Percentiles rank a stretch among this genome's conserved stretches.
Evolutionary conservation across 2,888 invertebrate genomes (phyloP).

Genomic region (Cephalotes varians): DNA sequence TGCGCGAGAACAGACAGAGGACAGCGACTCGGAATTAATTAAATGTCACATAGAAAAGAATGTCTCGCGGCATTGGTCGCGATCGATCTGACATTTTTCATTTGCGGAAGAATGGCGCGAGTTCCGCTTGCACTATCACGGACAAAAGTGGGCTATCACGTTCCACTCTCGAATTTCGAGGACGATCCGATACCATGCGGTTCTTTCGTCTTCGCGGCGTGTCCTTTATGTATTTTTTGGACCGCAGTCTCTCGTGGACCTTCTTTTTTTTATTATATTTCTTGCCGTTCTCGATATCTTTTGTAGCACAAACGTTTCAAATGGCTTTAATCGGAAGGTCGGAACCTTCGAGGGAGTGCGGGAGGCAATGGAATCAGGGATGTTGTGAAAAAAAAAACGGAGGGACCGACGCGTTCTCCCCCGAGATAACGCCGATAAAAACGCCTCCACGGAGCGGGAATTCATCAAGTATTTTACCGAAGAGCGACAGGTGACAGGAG

Average conservation of each 20-base stretch:
- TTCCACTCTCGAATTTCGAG: slow-evolving; percentile 51
- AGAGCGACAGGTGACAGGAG: slow-evolving; percentile 74
- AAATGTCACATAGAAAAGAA: slow-evolving; percentile 55
- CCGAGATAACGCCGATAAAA: slow-evolving; percentile 69
- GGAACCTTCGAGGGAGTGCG: slow-evolving; percentile 58
- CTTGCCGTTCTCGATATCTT: slow-evolving; percentile 41
- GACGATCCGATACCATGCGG: slow-evolving; percentile 38
- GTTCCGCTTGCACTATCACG: slow-evolving; percentile 40
- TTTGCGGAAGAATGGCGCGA: slow-evolving; percentile 41
- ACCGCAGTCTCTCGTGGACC: slow-evolving; percentile 13
- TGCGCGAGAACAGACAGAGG: slow-evolving; percentile 24
- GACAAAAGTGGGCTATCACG: slow-evolving; percentile 44
- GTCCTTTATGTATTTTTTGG: slow-evolving; percentile 34
- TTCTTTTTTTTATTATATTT: slow-evolving; percentile 4
- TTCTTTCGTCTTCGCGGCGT: slow-evolving; percentile 31
- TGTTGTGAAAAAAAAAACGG: slow-evolving; percentile 32
- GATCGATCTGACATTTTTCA: slow-evolving; percentile 54
- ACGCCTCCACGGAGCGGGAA: slow-evolving; percentile 64
- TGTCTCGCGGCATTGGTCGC: slow-evolving; percentile 53
- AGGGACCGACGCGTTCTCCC: slow-evolving; percentile 38
- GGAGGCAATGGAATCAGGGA: slow-evolving; percentile 36
- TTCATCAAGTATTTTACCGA: slow-evolving; percentile 70
- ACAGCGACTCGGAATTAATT: slow-evolving; percentile 39
- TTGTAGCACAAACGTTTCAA: slow-evolving; percentile 39
- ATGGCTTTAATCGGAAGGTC: slow-evolving; percentile 74